Percentiles rank a stretch among this genome's conserved stretches.
Conservation (phyloP, 2,888 invertebrate genomes). For the Calliphora vomitoria region DNA sequence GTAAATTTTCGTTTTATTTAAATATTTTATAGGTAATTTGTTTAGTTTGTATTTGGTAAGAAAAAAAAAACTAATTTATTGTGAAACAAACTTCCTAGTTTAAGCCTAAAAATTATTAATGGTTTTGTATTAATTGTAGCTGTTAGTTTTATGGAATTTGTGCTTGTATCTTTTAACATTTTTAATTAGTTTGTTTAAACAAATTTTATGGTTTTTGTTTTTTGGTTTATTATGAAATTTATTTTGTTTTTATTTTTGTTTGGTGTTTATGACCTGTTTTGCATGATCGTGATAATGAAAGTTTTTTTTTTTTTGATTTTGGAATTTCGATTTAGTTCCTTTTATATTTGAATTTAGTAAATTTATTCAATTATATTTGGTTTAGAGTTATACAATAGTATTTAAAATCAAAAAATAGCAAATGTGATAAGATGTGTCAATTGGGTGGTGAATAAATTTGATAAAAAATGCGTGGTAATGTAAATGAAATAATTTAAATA, state of each 20-base stretch:
- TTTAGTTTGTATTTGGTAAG: neutral
- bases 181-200: constrained; percentile 1
- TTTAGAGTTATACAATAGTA: neutral
- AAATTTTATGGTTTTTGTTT: neutral
- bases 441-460: too few species aligned
- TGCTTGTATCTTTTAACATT: neutral
- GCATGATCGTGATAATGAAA: constrained; percentile 7
- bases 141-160: neutral
- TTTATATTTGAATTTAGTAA: neutral
- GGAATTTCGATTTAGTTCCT: neutral
- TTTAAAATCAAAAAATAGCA: neutral
- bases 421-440: too few species aligned
- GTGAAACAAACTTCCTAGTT: constrained; percentile 44
- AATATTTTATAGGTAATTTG: neutral
- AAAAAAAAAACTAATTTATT: neutral
- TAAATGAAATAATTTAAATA: too few species aligned
- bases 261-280: neutral
- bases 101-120: constrained; percentile 21
- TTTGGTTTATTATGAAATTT: neutral
- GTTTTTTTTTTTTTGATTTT: neutral
- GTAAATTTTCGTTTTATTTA: neutral
- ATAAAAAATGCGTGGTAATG: too few species aligned
- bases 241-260: neutral
- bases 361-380: neutral
- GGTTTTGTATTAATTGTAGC: constrained; percentile 16